Evolutionary conservation across 2,888 invertebrate species (phyloP).

Genomic region (Xylota sylvarum): DNA sequence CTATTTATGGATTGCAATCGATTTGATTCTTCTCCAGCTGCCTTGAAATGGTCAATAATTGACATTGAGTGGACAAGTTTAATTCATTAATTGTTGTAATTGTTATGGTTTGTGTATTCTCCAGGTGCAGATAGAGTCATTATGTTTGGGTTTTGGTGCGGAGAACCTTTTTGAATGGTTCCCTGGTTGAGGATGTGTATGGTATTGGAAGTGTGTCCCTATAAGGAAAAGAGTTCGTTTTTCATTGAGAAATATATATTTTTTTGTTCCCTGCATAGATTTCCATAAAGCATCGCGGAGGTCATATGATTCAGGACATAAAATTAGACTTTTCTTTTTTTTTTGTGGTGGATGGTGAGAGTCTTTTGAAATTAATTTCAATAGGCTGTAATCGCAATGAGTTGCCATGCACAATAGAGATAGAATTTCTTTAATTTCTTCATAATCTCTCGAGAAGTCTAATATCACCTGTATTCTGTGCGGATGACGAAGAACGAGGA

Average conservation of each 20-base stretch:
- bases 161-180: slow-evolving; percentile 14
- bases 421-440: too few relatives aligned
- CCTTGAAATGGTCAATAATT: slow-evolving; percentile 53
- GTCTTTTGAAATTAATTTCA: too few relatives aligned
- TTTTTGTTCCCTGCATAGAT: neutral
- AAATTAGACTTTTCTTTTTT: too few relatives aligned
- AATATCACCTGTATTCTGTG: too few relatives aligned
- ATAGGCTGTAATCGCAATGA: too few relatives aligned
- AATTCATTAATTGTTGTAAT: slow-evolving; percentile 57
- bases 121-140: slow-evolving; percentile 57
- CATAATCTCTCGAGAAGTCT: too few relatives aligned
- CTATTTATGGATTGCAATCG: slow-evolving; percentile 49
- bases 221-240: slow-evolving; percentile 7
- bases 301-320: too few relatives aligned
- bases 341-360: too few relatives aligned
- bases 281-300: too few relatives aligned
- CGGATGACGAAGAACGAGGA: too few relatives aligned
- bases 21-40: slow-evolving; percentile 34
- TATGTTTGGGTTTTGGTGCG: slow-evolving; percentile 12
- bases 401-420: too few relatives aligned
- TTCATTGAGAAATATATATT: slow-evolving; percentile 31
- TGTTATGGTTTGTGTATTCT: neutral
- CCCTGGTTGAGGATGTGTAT: neutral
- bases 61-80: slow-evolving; percentile 39
- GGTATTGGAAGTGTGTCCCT: neutral